Evolutionary conservation across 2,113 vertebrate genomes (phyloP).

Genomic region (Pao palembangensis): DNA sequence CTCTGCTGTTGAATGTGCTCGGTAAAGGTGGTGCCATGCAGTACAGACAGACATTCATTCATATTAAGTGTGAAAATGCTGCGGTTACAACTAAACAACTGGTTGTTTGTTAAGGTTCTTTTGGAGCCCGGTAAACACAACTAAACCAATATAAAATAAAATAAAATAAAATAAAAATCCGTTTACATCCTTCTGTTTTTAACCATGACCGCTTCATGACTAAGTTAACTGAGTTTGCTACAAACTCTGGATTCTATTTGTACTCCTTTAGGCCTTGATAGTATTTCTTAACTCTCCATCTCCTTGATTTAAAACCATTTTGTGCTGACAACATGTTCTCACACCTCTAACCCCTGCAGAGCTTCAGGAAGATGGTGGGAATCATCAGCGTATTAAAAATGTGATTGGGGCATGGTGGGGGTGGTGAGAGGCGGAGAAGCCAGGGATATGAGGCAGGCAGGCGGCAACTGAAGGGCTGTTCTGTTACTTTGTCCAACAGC

Average conservation of each 20-base stretch:
- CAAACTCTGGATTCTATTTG: not conserved
- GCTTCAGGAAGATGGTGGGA: conserved; percentile 36
- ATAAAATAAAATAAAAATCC: too few species aligned
- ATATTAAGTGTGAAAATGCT: too few species aligned
- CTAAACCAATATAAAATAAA: too few species aligned
- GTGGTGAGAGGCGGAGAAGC: conserved; percentile 17
- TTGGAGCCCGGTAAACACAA: too few species aligned
- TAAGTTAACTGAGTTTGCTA: not conserved
- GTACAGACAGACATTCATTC: too few species aligned
- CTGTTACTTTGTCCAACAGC: conserved; percentile 62
- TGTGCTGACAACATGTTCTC: conserved; percentile 33
- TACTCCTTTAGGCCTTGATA: conserved; percentile 8
- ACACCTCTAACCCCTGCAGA: conserved; percentile 32
- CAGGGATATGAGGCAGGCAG: conserved; percentile 18
- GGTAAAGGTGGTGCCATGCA: too few species aligned
- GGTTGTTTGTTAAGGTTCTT: too few species aligned
- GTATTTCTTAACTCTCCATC: conserved; percentile 26
- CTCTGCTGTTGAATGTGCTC: too few species aligned
- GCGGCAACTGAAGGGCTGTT: conserved; percentile 44
- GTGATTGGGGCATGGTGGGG: conserved; percentile 30
- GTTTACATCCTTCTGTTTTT: too few species aligned
- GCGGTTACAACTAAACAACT: too few species aligned
- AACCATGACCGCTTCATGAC: too few species aligned
- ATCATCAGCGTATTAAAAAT: conserved; percentile 42
- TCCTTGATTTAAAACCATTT: conserved; percentile 42